Evolutionary conservation across 2,888 invertebrate species (phyloP).

Genomic region (Anoncus sp.): DNA sequence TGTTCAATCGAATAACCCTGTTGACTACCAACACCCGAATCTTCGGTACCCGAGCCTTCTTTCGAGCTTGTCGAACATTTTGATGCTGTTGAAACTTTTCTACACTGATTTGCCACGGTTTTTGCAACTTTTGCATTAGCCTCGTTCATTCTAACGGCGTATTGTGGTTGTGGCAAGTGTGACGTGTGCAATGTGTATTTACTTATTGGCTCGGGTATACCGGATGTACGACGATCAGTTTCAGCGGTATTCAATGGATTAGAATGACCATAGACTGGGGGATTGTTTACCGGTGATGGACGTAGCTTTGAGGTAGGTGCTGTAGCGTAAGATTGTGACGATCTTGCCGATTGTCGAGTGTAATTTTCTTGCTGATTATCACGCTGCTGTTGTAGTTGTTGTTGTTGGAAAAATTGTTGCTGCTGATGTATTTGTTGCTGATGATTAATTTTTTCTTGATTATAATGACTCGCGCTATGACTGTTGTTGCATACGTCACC

Average conservation of each 20-base stretch:
- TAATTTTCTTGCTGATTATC: slow-evolving; percentile 66
- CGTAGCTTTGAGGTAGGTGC: slow-evolving; percentile 82
- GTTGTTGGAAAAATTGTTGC: slow-evolving; percentile 67
- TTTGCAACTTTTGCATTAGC: slow-evolving; percentile 89
- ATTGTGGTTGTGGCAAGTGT: slow-evolving; percentile 91
- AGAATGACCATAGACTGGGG: slow-evolving; percentile 73
- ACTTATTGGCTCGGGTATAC: slow-evolving; percentile 80
- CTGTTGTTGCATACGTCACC: slow-evolving; percentile 86
- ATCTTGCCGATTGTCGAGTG: slow-evolving; percentile 53
- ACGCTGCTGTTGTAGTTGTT: slow-evolving; percentile 58
- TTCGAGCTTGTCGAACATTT: slow-evolving; percentile 84
- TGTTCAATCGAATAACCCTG: slow-evolving; percentile 77
- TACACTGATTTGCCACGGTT: slow-evolving; percentile 89
- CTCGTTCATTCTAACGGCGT: slow-evolving; percentile 86
- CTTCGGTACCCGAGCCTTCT: slow-evolving; percentile 87
- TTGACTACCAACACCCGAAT: slow-evolving; percentile 87
- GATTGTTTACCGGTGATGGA: slow-evolving; percentile 82
- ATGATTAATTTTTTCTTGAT: slow-evolving; percentile 83
- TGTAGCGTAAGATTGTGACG: slow-evolving; percentile 69
- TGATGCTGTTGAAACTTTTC: slow-evolving; percentile 85
- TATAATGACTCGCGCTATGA: slow-evolving; percentile 83
- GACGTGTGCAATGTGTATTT: slow-evolving; percentile 89
- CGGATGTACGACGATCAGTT: slow-evolving; percentile 64
- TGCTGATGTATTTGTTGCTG: slow-evolving; percentile 68
- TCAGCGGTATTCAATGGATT: slow-evolving; percentile 35